Evolutionary conservation across 2,113 vertebrate genomes (phyloP).

Genomic region (Nipponia nippon): DNA sequence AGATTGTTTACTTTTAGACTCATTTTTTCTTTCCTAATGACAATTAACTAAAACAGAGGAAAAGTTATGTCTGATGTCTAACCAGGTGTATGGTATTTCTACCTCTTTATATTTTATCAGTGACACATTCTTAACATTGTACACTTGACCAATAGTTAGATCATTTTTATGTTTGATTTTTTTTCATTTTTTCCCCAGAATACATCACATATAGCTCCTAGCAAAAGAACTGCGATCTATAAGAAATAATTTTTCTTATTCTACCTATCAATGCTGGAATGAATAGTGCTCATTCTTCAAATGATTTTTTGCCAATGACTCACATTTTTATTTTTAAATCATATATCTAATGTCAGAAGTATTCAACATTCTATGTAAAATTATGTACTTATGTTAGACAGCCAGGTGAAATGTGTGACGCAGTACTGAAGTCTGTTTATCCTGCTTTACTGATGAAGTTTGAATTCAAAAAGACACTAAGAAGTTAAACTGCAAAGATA

Average conservation of each 20-base stretch:
- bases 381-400: neutral
- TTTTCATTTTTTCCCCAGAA: neutral
- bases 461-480: neutral
- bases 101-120: neutral
- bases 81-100: neutral
- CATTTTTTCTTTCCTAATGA: neutral
- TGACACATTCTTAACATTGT: neutral
- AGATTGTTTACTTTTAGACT: neutral
- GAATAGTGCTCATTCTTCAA: neutral
- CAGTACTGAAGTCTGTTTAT: neutral
- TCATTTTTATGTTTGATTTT: neutral
- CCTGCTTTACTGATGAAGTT: neutral
- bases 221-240: neutral
- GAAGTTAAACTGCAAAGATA: neutral
- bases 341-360: neutral
- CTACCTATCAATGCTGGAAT: neutral
- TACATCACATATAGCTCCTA: neutral
- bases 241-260: neutral
- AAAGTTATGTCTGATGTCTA: neutral
- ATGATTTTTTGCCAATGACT: neutral
- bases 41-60: neutral
- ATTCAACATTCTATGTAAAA: neutral
- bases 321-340: constrained; percentile 3
- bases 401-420: neutral
- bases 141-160: neutral